Evolutionary conservation across 2,888 invertebrate species (phyloP), one percentile per base, ranked within the genome.

Genomic region (Darwinula stevensoni): DNA sequence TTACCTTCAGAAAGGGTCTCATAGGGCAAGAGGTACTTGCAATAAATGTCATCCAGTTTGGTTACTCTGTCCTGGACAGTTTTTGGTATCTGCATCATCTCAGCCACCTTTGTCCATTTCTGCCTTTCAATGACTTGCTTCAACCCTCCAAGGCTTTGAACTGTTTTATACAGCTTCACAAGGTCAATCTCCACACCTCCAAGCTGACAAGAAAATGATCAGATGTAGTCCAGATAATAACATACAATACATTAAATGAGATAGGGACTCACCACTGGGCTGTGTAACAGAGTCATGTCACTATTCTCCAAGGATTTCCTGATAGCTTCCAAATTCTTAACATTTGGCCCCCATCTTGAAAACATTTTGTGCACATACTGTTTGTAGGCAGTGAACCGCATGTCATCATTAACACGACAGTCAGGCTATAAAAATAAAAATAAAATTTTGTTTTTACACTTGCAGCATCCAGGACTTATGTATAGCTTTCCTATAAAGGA

Each of bases 161-260:
- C 80, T 0, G 71, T 66, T 43, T 72, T 69, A 47, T 76, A 80
- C 4, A 88, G 53, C 31, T 73, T 66, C 0, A 78, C 73, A 3
- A 88, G 53, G 48, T 88, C 80, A 1, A 86, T 61, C 55, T 88
- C 86, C 56, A 84, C 67, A 4, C 84, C 80, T 16, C 82, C 80
- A 40, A 84, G 66, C 71, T 53, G 39, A 5, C 36, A 35, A 27
- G 15, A 27, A 27, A 18, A 31, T 26, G 13, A 14, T 14, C 17
- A 5, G 22, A 14, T 31, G 16, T 26, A n/a, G n/a, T n/a, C n/a
- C n/a, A n/a, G n/a, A n/a, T n/a, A n/a, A n/a, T n/a, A n/a, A n/a
- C n/a, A n/a, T n/a, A n/a, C n/a, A n/a, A n/a, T n/a, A n/a, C n/a
- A n/a, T n/a, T n/a, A n/a, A n/a, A n/a, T n/a, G n/a, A n/a, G n/a